Percentiles rank a stretch among this genome's conserved stretches.
These are phyloP conservation scores for Cryptops parisi DNA, from an alignment of 2,888 invertebrate species.

Conservation along the genomic window DNA sequence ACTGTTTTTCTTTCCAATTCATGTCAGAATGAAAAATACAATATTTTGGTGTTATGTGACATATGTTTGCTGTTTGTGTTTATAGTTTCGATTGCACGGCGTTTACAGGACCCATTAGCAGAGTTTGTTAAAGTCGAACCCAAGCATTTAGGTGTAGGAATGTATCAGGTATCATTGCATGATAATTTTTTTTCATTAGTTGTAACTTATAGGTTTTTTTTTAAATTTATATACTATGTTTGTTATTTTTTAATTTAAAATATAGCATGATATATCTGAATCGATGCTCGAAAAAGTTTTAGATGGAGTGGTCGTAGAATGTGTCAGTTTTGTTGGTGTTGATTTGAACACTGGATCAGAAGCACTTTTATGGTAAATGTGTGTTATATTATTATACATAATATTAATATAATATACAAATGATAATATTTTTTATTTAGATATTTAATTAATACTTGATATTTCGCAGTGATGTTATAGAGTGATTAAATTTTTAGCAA, in stretches of 20 bases:
- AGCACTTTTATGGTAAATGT: constrained; percentile 58
- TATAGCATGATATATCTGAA: constrained; percentile 71
- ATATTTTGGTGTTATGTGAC: too few species aligned
- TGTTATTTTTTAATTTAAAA: not conserved
- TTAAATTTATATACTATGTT: too few species aligned
- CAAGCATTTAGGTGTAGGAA: constrained; percentile 75
- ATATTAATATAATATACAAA: too few species aligned
- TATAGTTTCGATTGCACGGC: constrained; percentile 55
- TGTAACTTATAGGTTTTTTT: not conserved
- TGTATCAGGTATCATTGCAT: constrained; percentile 45
- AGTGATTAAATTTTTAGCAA: constrained; percentile 39
- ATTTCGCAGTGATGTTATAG: not conserved
- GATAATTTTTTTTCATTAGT: not conserved
- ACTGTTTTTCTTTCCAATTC: too few species aligned
- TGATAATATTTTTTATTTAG: not conserved
- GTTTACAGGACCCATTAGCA: constrained; percentile 77
- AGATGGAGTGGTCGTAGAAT: constrained; percentile 68
- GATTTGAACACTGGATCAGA: constrained; percentile 77
- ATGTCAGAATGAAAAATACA: too few species aligned
- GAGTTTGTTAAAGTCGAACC: constrained; percentile 90
- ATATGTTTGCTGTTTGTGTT: too few species aligned
- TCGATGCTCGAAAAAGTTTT: constrained; percentile 53
- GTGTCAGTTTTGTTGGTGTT: constrained; percentile 86
- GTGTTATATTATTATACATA: too few species aligned
- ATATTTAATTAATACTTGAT: not conserved